A percentile compares a stretch with the other conserved stretches of the same genome.
Evolutionary conservation across 2,113 vertebrate genomes (phyloP).

Genomic region (Isurus oxyrinchus): DNA sequence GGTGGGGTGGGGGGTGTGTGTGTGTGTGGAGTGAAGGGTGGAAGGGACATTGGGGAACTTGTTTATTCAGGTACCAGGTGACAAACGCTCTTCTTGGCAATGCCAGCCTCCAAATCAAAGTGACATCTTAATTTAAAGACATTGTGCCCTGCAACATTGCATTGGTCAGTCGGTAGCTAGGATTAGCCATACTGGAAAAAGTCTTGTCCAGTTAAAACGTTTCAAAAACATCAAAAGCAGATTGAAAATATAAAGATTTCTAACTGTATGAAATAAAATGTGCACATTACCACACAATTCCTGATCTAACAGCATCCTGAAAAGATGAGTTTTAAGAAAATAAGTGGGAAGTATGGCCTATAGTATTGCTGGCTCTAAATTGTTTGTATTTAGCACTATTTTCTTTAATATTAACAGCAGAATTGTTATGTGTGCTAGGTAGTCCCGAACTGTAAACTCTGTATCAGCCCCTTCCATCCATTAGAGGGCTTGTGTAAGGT

Average conservation of each 20-base stretch:
- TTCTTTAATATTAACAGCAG: not conserved
- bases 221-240: not conserved
- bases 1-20: no score
- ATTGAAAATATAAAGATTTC: not conserved
- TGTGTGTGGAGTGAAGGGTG: no score
- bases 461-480: not conserved
- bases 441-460: not conserved
- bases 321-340: not conserved
- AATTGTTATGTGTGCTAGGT: not conserved
- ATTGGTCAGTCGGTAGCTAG: not conserved
- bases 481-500: not conserved
- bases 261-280: not conserved
- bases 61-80: not conserved
- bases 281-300: not conserved
- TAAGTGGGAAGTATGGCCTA: not conserved
- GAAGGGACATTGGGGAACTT: not conserved
- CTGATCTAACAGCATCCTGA: not conserved
- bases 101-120: not conserved
- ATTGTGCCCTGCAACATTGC: not conserved
- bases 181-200: not conserved
- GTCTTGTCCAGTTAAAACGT: not conserved
- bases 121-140: conserved; percentile 20
- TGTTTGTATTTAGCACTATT: not conserved
- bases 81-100: not conserved
- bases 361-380: not conserved